Conservation (phyloP, 2,888 invertebrate species). For the Seira sanloemensis region DNA sequence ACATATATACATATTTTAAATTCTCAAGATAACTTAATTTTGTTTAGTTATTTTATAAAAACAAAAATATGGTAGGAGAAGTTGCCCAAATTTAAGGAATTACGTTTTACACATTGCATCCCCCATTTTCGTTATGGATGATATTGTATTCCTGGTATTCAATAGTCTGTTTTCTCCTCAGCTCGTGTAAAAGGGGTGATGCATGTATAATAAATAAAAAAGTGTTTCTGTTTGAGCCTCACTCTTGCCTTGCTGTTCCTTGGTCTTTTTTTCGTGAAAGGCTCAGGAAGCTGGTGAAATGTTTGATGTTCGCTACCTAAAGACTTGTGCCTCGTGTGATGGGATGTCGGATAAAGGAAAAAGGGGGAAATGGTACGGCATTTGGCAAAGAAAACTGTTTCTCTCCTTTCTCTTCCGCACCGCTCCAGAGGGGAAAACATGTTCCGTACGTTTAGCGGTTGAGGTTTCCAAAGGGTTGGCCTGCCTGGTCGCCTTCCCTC, state of each 20-base stretch:
- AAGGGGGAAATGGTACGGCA: not conserved
- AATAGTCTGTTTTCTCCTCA: too few species aligned
- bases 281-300: not conserved
- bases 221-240: not conserved
- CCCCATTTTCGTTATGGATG: too few species aligned
- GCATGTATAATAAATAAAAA: constrained; percentile 14
- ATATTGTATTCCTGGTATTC: too few species aligned
- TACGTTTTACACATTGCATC: too few species aligned
- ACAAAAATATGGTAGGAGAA: too few species aligned
- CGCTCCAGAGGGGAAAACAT: too few species aligned
- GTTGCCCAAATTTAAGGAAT: too few species aligned
- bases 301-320: not conserved
- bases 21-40: too few species aligned
- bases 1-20: too few species aligned
- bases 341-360: not conserved
- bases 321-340: not conserved
- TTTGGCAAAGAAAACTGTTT: not conserved
- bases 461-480: not conserved
- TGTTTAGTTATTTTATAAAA: too few species aligned
- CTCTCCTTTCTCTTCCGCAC: not conserved
- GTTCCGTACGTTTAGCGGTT: too few species aligned
- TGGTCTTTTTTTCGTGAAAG: not conserved
- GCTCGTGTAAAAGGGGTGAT: not conserved
- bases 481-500: not conserved
- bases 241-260: not conserved